A percentile compares a stretch with the other conserved stretches of the same genome.
These are phyloP conservation scores for Bombus waltoni DNA, from an alignment of 1,140 invertebrate genomes.

Conservation along the genomic window DNA sequence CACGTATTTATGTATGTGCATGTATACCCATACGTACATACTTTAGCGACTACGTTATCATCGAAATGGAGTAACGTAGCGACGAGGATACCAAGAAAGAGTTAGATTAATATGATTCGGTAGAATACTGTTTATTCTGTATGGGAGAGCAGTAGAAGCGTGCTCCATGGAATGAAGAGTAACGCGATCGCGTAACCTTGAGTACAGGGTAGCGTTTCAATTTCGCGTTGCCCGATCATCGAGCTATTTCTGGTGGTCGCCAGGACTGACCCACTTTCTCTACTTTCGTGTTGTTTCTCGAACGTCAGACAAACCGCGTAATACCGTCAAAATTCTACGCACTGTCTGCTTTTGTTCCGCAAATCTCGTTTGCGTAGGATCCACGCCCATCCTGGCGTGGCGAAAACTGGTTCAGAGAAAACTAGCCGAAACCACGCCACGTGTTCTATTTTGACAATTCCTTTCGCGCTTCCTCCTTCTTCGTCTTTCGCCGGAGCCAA, in stretches of 20 bases:
- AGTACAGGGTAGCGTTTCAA: constrained; percentile 44
- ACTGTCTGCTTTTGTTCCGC: background rate
- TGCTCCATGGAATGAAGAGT: background rate
- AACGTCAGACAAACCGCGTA: constrained; percentile 1
- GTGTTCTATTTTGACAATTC: background rate
- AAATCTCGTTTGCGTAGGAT: background rate
- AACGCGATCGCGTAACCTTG: constrained; percentile 40
- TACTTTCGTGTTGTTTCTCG: constrained; percentile 52
- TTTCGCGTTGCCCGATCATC: constrained; percentile 4
- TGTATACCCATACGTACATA: background rate
- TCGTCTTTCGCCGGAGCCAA: background rate
- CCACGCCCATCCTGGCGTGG: background rate
- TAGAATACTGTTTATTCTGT: background rate
- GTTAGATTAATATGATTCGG: background rate
- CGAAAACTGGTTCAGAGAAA: background rate
- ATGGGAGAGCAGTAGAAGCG: background rate
- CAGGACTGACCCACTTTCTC: constrained; percentile 62
- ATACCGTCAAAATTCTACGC: constrained; percentile 33
- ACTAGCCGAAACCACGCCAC: background rate
- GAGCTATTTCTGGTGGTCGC: constrained; percentile 32
- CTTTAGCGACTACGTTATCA: too few relatives aligned
- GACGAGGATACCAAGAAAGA: background rate
- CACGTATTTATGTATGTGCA: too few relatives aligned
- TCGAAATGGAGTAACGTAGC: background rate
- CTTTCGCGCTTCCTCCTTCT: background rate